Percentiles rank a stretch among this genome's conserved stretches.
Evolutionary conservation across 2,797 vertebrate genomes (phyloP).

Genomic region (Novumbra hubbsi): DNA sequence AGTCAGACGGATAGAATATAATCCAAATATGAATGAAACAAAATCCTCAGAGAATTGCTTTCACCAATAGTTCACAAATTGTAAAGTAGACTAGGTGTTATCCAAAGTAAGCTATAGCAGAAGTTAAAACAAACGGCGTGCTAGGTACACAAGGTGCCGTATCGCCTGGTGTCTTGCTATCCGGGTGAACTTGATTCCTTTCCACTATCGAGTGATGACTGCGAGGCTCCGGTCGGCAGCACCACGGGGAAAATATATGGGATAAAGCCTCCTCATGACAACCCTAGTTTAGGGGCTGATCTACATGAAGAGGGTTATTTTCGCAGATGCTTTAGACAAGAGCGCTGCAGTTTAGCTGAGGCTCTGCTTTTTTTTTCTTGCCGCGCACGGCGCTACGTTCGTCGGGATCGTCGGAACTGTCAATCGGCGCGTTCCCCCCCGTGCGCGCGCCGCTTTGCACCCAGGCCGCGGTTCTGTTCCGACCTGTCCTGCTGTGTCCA

Average conservation of each 20-base stretch:
- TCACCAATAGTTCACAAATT: background rate
- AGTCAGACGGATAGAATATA: background rate
- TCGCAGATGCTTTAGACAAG: constrained; percentile 54
- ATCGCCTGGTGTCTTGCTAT: constrained; percentile 19
- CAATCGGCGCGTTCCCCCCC: constrained; percentile 57
- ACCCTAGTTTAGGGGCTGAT: constrained; percentile 43
- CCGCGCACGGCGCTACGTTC: constrained; percentile 52
- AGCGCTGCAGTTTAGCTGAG: constrained; percentile 48
- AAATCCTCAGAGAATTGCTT: background rate
- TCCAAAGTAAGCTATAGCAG: background rate
- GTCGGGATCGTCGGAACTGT: constrained; percentile 55
- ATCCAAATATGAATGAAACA: background rate
- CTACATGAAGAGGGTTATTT: constrained; percentile 38
- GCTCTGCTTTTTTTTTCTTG: constrained; percentile 48
- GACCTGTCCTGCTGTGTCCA: constrained; percentile 31
- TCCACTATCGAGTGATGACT: background rate
- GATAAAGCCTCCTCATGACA: constrained; percentile 40
- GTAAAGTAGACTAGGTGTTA: background rate
- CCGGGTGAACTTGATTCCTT: constrained; percentile 26
- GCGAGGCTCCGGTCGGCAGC: constrained; percentile 24
- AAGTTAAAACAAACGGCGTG: constrained; percentile 29
- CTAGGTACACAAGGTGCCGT: constrained; percentile 16
- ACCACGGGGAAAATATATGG: constrained; percentile 6
- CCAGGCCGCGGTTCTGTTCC: constrained; percentile 29
- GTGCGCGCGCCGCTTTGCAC: constrained; percentile 52